phyloP scores from a whole-genome alignment of 2,113 vertebrate species.

The Elachura formosa region DNA sequence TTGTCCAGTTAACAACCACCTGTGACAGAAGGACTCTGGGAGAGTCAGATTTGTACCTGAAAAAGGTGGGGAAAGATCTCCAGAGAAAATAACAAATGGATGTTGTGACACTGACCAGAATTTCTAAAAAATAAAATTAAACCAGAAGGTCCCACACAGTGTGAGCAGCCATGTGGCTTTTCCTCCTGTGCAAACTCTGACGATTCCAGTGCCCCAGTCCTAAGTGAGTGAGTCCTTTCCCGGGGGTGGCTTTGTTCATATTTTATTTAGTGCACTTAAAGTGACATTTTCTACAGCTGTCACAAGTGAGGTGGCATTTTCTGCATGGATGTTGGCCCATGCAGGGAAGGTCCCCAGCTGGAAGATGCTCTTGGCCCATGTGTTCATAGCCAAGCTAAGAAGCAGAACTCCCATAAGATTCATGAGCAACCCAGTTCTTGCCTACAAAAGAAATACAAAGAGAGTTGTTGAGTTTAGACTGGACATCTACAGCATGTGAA shows the following conservation, averaged over 20 bases:
- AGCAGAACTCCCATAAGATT: slow-evolving; percentile 89
- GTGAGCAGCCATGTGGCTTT: slow-evolving; percentile 2
- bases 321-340: slow-evolving; percentile 77
- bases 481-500: slow-evolving; percentile 11
- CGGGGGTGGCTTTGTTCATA: slow-evolving; percentile 56
- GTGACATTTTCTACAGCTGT: slow-evolving; percentile 61
- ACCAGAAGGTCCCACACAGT: neutral
- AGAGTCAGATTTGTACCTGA: neutral
- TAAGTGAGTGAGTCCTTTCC: slow-evolving; percentile 35
- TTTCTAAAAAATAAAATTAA: slow-evolving; percentile 38
- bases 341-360: slow-evolving; percentile 83
- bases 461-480: slow-evolving; percentile 18
- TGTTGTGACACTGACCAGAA: slow-evolving; percentile 2
- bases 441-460: slow-evolving; percentile 73
- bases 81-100: neutral
- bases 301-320: slow-evolving; percentile 68
- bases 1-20: neutral
- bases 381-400: slow-evolving; percentile 91
- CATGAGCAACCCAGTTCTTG: slow-evolving; percentile 91
- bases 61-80: neutral
- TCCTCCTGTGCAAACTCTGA: slow-evolving; percentile 13
- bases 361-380: slow-evolving; percentile 91
- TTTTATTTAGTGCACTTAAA: slow-evolving; percentile 68
- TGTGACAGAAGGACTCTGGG: neutral
- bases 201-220: slow-evolving; percentile 46